Conservation (phyloP, 2,888 invertebrate species). For the Seladonia tumulorum region DNA sequence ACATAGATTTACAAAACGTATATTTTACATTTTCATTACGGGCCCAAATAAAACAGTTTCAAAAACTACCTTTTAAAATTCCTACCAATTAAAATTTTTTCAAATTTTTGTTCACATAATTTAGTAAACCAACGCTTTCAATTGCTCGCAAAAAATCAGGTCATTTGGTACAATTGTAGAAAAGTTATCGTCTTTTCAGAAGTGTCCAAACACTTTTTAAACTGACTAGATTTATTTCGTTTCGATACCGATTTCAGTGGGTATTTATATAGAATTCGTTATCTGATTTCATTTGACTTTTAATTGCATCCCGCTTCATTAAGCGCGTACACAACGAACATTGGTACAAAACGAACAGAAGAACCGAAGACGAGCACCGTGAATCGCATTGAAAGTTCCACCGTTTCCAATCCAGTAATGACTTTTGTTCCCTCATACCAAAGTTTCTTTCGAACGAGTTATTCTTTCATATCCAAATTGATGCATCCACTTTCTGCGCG, state of each 20-base stretch:
- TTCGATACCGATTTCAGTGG: background rate
- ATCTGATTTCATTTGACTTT: background rate
- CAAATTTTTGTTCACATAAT: no score
- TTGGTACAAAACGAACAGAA: background rate
- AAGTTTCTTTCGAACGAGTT: slow-evolving; percentile 38
- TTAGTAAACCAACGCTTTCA: no score
- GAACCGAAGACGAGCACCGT: background rate
- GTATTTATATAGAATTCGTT: background rate
- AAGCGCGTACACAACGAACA: background rate
- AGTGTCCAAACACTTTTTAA: no score
- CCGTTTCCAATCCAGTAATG: slow-evolving; percentile 42
- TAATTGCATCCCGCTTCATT: slow-evolving; percentile 5
- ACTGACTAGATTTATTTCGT: background rate
- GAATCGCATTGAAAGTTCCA: slow-evolving; percentile 33
- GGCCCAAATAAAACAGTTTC: no score
- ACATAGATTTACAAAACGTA: no score
- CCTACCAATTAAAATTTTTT: no score
- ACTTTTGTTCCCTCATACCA: slow-evolving; percentile 42
- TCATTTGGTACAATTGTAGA: no score
- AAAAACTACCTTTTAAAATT: no score
- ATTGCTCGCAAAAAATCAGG: no score
- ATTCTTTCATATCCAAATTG: slow-evolving; percentile 59
- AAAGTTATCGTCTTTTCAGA: no score
- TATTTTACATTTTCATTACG: no score
- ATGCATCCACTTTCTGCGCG: slow-evolving; percentile 53